phyloP scores from a whole-genome alignment of 2,113 vertebrate genomes.

The Halichoeres trimaculatus region DNA sequence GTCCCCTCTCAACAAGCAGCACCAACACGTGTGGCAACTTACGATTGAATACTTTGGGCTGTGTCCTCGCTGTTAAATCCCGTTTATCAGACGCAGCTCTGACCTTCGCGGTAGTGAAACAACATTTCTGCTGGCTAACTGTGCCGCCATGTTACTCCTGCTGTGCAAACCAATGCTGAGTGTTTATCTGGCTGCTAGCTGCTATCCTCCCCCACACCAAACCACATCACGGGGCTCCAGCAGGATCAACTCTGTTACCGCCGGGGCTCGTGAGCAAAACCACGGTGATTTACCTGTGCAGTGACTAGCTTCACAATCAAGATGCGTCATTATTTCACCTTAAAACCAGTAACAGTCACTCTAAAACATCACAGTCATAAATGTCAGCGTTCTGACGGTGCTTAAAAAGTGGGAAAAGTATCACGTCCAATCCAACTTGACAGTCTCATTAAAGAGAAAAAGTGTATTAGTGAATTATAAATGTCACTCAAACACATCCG shows the following conservation, averaged over 20 bases:
- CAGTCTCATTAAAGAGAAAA: not conserved
- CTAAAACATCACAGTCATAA: conserved; percentile 7
- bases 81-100: conserved; percentile 74
- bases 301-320: conserved; percentile 1
- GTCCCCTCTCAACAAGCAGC: conserved; percentile 12
- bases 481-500: not conserved
- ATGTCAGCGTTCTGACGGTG: not conserved
- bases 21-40: conserved; percentile 56
- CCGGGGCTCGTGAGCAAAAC: conserved; percentile 32
- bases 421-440: not conserved
- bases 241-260: conserved; percentile 53
- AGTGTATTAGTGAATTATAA: conserved; percentile 1
- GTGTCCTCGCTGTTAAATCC: conserved; percentile 76
- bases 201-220: conserved; percentile 81
- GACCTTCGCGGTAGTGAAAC: conserved; percentile 86
- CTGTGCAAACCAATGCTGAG: conserved; percentile 81
- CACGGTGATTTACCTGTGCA: conserved; percentile 53
- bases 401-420: conserved; percentile 13
- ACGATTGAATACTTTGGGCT: conserved; percentile 63
- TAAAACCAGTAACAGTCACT: conserved; percentile 6
- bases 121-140: conserved; percentile 83
- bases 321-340: conserved; percentile 18
- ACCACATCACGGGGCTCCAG: conserved; percentile 77
- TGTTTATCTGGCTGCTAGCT: conserved; percentile 84
- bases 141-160: conserved; percentile 86